These are phyloP conservation scores for Pachyramphus minor DNA, from an alignment of 2,113 vertebrate species.

Conservation along the genomic window DNA sequence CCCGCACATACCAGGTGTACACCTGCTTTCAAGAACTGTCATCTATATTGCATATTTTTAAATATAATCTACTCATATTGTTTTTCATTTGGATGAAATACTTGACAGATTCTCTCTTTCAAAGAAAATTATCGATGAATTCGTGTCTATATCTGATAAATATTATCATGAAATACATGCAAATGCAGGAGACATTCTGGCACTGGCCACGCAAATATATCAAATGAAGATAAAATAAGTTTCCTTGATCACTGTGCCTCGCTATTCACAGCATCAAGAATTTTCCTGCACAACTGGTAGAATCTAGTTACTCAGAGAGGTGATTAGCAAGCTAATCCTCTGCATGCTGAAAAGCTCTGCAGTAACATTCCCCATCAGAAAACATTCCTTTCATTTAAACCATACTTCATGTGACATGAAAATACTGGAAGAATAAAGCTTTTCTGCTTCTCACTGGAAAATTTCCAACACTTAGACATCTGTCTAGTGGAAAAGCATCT, in stretches of 20 bases:
- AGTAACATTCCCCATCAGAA: slow-evolving; percentile 34
- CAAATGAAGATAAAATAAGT: slow-evolving; percentile 27
- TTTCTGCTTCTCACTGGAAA: slow-evolving; percentile 50
- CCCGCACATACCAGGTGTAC: neutral
- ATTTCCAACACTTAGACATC: slow-evolving; percentile 47
- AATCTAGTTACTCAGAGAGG: slow-evolving; percentile 45
- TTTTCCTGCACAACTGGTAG: slow-evolving; percentile 43
- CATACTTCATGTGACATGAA: slow-evolving; percentile 48
- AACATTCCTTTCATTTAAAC: slow-evolving; percentile 56
- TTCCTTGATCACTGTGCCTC: slow-evolving; percentile 13
- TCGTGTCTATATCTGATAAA: neutral
- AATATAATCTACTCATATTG: neutral
- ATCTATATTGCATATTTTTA: neutral
- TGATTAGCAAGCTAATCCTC: slow-evolving; percentile 55
- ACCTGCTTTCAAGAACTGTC: neutral
- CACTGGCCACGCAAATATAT: neutral
- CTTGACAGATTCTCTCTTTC: neutral
- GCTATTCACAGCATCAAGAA: neutral
- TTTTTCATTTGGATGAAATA: neutral
- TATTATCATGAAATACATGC: neutral
- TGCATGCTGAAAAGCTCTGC: slow-evolving; percentile 48
- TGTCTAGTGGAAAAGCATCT: slow-evolving; percentile 56
- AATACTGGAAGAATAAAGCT: slow-evolving; percentile 55
- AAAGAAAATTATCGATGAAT: neutral
- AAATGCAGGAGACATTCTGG: slow-evolving; percentile 13